phyloP scores from a whole-genome alignment of 2,888 invertebrate species.

The Caenorhabditis sinica region DNA sequence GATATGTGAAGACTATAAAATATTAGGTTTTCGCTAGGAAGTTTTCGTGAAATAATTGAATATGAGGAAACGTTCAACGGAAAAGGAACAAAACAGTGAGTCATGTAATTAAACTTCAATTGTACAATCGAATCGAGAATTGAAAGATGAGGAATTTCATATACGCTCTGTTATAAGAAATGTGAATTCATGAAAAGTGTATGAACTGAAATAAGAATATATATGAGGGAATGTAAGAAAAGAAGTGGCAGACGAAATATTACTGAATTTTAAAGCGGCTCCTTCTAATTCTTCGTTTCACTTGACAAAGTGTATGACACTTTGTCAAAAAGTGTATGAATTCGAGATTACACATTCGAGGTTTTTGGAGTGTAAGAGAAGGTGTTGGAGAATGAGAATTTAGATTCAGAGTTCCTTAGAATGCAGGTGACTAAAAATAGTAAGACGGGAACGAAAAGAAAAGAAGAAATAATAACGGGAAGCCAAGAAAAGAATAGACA shows the following conservation, averaged over 20 bases:
- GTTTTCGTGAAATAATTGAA: background rate
- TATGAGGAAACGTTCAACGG: background rate
- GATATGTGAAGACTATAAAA: no score
- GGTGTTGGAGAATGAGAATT: background rate
- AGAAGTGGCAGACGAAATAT: background rate
- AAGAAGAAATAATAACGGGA: background rate
- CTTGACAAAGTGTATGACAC: background rate
- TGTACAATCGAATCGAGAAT: no score
- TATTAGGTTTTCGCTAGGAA: no score
- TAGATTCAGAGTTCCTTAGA: background rate
- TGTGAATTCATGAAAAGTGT: background rate
- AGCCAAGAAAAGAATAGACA: background rate
- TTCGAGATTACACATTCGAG: background rate
- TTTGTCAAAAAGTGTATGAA: slow-evolving; percentile 27
- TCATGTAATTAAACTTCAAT: background rate
- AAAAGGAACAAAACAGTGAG: background rate
- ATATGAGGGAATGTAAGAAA: background rate
- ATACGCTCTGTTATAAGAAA: no score
- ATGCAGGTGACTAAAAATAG: background rate
- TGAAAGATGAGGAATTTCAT: background rate
- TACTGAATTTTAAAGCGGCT: slow-evolving; percentile 2
- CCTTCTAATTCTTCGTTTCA: slow-evolving; percentile 3
- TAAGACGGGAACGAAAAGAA: background rate
- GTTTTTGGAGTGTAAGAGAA: no score
- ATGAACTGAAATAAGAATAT: background rate